Conservation (phyloP, 2,888 invertebrate genomes). For the Sesia bembeciformis region DNA sequence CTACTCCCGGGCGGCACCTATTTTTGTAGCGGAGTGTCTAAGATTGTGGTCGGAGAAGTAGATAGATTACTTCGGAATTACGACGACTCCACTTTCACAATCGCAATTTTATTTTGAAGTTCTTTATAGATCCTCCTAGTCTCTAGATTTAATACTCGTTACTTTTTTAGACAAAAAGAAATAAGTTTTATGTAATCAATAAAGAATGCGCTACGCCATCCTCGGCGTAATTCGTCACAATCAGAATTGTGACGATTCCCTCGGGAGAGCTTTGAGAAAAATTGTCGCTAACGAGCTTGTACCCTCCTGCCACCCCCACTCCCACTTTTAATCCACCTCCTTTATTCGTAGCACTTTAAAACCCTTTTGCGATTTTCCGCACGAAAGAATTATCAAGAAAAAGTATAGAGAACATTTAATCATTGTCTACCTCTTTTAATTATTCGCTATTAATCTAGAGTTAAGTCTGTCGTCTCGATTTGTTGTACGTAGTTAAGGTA, state of each 20-base stretch:
- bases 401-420: constrained; percentile 40
- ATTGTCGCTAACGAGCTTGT: constrained; percentile 70
- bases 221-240: constrained; percentile 65
- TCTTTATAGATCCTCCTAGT: no score
- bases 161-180: no score
- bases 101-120: no score
- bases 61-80: background rate
- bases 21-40: background rate
- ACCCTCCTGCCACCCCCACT: constrained; percentile 22
- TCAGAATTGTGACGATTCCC: constrained; percentile 68
- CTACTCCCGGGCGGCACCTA: constrained; percentile 7
- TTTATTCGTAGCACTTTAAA: constrained; percentile 63
- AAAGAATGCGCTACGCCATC: constrained; percentile 44
- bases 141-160: no score
- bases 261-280: constrained; percentile 68
- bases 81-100: background rate
- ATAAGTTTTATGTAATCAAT: constrained; percentile 16
- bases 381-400: constrained; percentile 56
- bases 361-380: constrained; percentile 67
- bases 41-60: background rate
- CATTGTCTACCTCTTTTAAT: constrained; percentile 47
- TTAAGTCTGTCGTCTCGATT: background rate
- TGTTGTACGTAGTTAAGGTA: no score
- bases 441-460: constrained; percentile 21
- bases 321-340: constrained; percentile 55